Conservation (phyloP, 2,797 vertebrate genomes). For the Uromys caudimaculatus region DNA sequence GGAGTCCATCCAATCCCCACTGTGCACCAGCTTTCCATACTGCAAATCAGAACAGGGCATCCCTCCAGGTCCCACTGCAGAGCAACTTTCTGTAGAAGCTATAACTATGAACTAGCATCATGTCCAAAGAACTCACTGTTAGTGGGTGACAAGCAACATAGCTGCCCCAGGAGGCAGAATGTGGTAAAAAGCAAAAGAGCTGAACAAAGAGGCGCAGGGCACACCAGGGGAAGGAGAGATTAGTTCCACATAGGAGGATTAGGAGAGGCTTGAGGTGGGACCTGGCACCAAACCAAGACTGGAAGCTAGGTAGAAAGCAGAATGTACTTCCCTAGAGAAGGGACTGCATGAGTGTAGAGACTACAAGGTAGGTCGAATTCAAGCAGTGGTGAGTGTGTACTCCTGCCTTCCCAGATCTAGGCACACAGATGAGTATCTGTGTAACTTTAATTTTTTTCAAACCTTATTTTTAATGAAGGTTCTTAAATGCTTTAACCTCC, state of each 20-base stretch:
- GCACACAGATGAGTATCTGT: not conserved
- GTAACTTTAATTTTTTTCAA: not conserved
- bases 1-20: too few relatives aligned
- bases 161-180: not conserved
- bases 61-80: not conserved
- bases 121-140: not conserved
- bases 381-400: not conserved
- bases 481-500: not conserved
- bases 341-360: not conserved
- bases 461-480: not conserved
- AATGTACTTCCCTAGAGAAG: not conserved
- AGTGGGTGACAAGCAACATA: not conserved
- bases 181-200: not conserved
- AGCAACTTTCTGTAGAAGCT: not conserved
- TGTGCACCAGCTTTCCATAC: not conserved
- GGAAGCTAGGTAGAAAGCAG: slow-evolving; percentile 71
- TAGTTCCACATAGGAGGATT: slow-evolving; percentile 82
- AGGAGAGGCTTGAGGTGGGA: slow-evolving; percentile 60
- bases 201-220: not conserved
- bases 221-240: slow-evolving; percentile 71
- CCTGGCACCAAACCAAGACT: slow-evolving; percentile 71
- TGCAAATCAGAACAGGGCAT: not conserved
- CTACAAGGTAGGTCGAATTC: not conserved
- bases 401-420: not conserved
- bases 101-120: not conserved